Percentiles rank a stretch among this genome's conserved stretches.
Evolutionary conservation across 2,888 invertebrate species (phyloP).

Genomic region (Drosophila barbarae): DNA sequence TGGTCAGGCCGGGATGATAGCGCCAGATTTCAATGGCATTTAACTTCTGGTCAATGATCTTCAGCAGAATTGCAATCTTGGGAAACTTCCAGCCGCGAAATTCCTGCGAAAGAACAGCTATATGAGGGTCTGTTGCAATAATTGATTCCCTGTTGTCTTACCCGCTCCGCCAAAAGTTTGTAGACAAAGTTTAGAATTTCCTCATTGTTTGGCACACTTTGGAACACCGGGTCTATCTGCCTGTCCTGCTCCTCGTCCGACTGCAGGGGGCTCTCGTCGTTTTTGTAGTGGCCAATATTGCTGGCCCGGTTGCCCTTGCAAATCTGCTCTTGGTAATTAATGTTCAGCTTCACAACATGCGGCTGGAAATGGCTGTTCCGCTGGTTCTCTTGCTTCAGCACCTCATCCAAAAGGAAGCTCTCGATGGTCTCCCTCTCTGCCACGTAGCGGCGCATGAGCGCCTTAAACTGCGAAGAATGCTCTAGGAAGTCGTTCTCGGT

Average conservation of each 20-base stretch:
- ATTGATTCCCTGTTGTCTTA: slow-evolving; percentile 25
- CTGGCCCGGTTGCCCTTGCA: slow-evolving; percentile 77
- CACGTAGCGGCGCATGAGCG: slow-evolving; percentile 68
- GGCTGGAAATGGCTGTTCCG: slow-evolving; percentile 64
- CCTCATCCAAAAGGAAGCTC: slow-evolving; percentile 63
- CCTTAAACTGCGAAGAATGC: slow-evolving; percentile 63
- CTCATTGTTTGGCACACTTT: slow-evolving; percentile 74
- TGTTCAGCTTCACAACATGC: slow-evolving; percentile 54
- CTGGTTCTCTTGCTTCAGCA: slow-evolving; percentile 67
- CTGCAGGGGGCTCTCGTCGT: slow-evolving; percentile 52
- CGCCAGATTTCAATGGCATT: slow-evolving; percentile 77
- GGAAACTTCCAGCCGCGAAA: slow-evolving; percentile 77
- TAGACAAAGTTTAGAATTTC: slow-evolving; percentile 70
- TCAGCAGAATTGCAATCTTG: slow-evolving; percentile 72
- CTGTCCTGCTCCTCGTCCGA: slow-evolving; percentile 57
- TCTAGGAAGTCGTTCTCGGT: slow-evolving; percentile 71
- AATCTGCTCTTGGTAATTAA: slow-evolving; percentile 71
- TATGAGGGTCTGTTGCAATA: no score
- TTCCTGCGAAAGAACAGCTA: slow-evolving; percentile 48
- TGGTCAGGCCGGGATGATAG: slow-evolving; percentile 75
- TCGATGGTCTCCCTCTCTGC: slow-evolving; percentile 74
- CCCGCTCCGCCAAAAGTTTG: slow-evolving; percentile 64
- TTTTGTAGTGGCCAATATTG: slow-evolving; percentile 75
- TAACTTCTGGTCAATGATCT: slow-evolving; percentile 74
- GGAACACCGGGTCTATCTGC: slow-evolving; percentile 74